Percentiles rank a stretch among this genome's conserved stretches.
These are phyloP conservation scores for Argyrosomus japonicus DNA, from an alignment of 2,113 vertebrate species.

Conservation along the genomic window DNA sequence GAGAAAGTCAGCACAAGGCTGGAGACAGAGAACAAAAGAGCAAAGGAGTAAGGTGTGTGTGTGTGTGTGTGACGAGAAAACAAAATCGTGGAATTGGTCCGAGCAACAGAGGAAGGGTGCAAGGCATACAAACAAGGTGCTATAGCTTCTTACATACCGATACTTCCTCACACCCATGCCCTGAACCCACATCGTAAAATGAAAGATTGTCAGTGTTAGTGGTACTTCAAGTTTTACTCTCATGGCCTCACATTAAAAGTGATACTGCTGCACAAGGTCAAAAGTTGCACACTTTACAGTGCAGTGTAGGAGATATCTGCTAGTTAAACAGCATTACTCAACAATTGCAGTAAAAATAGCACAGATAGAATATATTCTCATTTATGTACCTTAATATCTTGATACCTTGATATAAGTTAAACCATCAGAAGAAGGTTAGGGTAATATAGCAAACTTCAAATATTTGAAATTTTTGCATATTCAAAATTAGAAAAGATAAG, in stretches of 20 bases:
- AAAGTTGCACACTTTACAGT: neutral
- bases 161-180: conserved; percentile 27
- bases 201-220: neutral
- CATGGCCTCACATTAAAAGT: neutral
- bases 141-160: conserved; percentile 51
- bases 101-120: conserved; percentile 37
- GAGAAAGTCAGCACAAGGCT: conserved; percentile 27
- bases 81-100: conserved; percentile 60
- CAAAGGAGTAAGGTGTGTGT: conserved; percentile 45
- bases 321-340: neutral
- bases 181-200: conserved; percentile 22
- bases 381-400: neutral
- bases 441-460: conserved; percentile 7
- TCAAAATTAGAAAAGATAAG: conserved; percentile 43
- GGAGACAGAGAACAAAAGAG: conserved; percentile 35
- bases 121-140: conserved; percentile 61
- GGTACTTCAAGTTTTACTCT: neutral
- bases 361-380: neutral
- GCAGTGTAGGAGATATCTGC: neutral
- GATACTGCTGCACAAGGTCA: neutral
- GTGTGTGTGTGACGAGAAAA: conserved; percentile 74
- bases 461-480: conserved; percentile 20
- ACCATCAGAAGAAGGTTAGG: neutral
- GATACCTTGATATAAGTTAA: neutral
- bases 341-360: neutral